Conservation (phyloP, 2,888 invertebrate genomes). For the Cetonia aurata region DNA sequence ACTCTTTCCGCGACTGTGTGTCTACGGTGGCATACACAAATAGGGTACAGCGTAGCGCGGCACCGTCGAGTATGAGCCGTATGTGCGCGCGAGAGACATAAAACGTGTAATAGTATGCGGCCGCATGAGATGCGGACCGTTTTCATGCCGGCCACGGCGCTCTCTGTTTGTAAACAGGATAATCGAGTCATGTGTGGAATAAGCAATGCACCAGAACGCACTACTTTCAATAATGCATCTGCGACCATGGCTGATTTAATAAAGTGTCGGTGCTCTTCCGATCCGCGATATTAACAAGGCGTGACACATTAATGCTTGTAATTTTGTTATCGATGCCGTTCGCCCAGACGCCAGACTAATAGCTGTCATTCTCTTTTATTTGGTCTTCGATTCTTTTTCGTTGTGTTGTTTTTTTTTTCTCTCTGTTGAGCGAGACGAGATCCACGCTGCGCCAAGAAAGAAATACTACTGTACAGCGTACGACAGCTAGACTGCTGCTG, state of each 20-base stretch:
- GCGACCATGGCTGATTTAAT: constrained; percentile 52
- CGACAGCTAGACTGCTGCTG: too few species aligned
- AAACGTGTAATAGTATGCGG: constrained; percentile 36
- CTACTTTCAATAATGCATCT: constrained; percentile 43
- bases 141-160: constrained; percentile 62
- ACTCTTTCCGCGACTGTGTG: constrained; percentile 13
- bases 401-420: constrained; percentile 4
- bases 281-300: constrained; percentile 59
- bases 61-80: not conserved
- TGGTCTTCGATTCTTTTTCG: not conserved
- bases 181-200: constrained; percentile 64
- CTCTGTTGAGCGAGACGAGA: not conserved
- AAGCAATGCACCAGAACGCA: constrained; percentile 55
- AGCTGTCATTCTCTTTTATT: constrained; percentile 55
- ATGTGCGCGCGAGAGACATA: constrained; percentile 32
- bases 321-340: constrained; percentile 59
- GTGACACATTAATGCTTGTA: constrained; percentile 63
- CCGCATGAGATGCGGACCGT: constrained; percentile 47
- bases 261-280: constrained; percentile 53
- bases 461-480: too few species aligned
- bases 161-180: constrained; percentile 65
- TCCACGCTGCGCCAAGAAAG: not conserved
- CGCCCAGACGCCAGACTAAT: constrained; percentile 56
- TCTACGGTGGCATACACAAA: constrained; percentile 28
- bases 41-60: constrained; percentile 29